phyloP scores from a whole-genome alignment of 2,888 invertebrate genomes.

The Platypus cylindrus region DNA sequence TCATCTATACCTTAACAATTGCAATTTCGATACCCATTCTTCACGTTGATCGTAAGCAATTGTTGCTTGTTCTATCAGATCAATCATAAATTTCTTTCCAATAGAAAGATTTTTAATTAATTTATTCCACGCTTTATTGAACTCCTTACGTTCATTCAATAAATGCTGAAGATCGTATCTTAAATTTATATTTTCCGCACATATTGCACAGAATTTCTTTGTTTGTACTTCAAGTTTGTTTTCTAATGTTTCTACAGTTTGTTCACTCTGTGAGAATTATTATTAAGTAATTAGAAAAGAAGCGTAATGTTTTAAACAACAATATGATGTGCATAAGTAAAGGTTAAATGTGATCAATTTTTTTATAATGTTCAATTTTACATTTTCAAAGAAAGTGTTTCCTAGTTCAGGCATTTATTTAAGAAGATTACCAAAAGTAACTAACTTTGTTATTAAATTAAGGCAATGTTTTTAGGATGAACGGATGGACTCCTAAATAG shows the following conservation, averaged over 20 bases:
- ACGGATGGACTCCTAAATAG: no score
- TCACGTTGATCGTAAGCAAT: constrained; percentile 81
- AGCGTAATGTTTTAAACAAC: no score
- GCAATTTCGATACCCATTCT: constrained; percentile 66
- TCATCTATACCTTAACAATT: constrained; percentile 49
- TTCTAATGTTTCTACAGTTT: constrained; percentile 52
- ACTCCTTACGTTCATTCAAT: constrained; percentile 62
- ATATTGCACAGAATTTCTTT: constrained; percentile 62
- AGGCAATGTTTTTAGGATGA: no score
- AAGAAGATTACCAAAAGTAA: no score
- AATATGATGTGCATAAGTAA: no score
- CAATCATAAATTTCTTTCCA: constrained; percentile 72
- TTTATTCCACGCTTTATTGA: constrained; percentile 70
- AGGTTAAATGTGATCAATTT: no score
- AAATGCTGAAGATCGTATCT: constrained; percentile 69
- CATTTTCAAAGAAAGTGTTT: no score
- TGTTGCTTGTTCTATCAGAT: constrained; percentile 82
- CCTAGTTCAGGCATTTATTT: no score
- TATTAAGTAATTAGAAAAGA: no score
- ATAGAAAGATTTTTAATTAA: constrained; percentile 61
- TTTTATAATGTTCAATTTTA: no score
- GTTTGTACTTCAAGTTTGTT: constrained; percentile 60
- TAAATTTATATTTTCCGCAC: constrained; percentile 57
- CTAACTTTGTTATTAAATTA: no score
- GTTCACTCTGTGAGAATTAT: constrained; percentile 37